Evolutionary conservation across 2,888 invertebrate species (phyloP), one percentile per base, ranked within the genome.

Genomic region (Pheosia tremula): DNA sequence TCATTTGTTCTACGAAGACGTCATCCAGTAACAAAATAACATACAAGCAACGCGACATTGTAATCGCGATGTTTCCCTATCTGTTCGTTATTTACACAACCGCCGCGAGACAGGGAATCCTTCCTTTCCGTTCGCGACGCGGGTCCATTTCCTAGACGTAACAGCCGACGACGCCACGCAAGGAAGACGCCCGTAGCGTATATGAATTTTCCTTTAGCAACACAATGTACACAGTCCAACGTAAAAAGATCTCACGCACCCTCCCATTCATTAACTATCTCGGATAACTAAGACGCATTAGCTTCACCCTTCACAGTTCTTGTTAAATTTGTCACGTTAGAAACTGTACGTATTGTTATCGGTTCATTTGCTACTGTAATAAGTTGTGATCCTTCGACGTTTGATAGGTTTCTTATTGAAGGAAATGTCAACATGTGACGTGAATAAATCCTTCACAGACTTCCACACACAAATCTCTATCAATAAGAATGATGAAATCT

Each of bases 61-160:
- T 24, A 50, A 50, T 24, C 50, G 7, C 9, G 10, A 7, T 37
- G 11, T 62, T 66, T 57, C 64, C 66, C 59, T 63, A 63, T 64
- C 58, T 57, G 63, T 52, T 62, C 57, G 58, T 72, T 75, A 76
- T 72, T 68, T 75, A 72, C 72, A 67, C 61, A 61, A 58, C 64
- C 64, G 56, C 74, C 66, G 68, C 69, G 61, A 67, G 74, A 67
- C 68, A 79, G 71, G 70, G 75, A 78, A 80, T 82, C 77, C 77
- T 79, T 83, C 79, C 80, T 83, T 80, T 87, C 89, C 88, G 84
- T 80, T 84, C 73, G 64, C 74, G 69, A 71, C 80, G 69, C 67
- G 70, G 73, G 72, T 86, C 87, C 84, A 91, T 91, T 91, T 91
- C 90, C 89, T 83, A 76, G 69, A 79, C 81, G 81, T 84, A 85